Evolutionary conservation across 2,888 invertebrate species (phyloP).

Genomic region (Acholoe squamosa): DNA sequence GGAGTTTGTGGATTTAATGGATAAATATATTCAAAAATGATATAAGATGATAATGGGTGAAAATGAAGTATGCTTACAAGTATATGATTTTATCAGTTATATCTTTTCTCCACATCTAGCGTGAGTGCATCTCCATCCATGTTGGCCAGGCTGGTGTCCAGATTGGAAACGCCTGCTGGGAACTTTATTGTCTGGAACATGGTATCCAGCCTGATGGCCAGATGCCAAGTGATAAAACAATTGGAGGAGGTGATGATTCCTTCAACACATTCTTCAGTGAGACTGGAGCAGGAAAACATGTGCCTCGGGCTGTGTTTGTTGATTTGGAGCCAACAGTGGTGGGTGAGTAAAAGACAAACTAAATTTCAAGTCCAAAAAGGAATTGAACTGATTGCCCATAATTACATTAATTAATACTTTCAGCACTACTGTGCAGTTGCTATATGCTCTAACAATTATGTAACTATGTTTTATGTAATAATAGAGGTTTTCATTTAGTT

Average conservation of each 20-base stretch:
- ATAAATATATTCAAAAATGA: too few species aligned
- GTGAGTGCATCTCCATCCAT: conserved; percentile 39
- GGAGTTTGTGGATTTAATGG: too few species aligned
- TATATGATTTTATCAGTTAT: background rate
- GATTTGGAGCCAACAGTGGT: conserved; percentile 98
- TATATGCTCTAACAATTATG: background rate
- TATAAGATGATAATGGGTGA: too few species aligned
- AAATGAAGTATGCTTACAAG: too few species aligned
- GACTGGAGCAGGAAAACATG: conserved; percentile 88
- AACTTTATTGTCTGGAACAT: conserved; percentile 27
- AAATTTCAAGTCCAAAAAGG: background rate
- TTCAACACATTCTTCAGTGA: conserved; percentile 45
- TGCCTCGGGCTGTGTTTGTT: conserved; percentile 95
- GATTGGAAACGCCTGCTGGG: conserved; percentile 42
- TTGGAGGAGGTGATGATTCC: conserved; percentile 80
- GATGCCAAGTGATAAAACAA: background rate
- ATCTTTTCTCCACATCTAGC: background rate
- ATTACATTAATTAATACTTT: background rate
- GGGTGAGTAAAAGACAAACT: conserved; percentile 64
- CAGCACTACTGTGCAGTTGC: background rate
- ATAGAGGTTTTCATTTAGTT: too few species aligned
- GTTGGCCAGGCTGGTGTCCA: conserved; percentile 46
- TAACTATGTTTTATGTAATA: background rate
- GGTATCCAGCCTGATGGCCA: conserved; percentile 31
- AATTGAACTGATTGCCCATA: background rate